These are phyloP conservation scores for Coptodon bakossiorum DNA, from an alignment of 2,113 vertebrate genomes.

Conservation along the genomic window DNA sequence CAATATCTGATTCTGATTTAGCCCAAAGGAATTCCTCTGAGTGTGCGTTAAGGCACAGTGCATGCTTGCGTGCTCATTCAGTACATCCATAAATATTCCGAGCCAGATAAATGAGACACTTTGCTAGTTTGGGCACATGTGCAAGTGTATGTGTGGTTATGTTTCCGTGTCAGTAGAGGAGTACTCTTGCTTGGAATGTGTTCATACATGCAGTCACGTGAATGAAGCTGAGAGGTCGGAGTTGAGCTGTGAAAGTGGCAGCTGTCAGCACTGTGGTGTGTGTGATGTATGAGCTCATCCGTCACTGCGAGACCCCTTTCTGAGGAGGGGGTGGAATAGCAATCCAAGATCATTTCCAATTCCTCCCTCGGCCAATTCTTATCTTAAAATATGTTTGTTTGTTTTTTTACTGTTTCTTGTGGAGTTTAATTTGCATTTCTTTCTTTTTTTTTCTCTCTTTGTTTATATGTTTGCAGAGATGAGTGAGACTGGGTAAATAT, in stretches of 20 bases:
- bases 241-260: constrained; percentile 57
- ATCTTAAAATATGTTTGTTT: neutral
- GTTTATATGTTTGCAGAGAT: constrained; percentile 10
- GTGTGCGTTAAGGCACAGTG: neutral
- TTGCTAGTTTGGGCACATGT: neutral
- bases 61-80: neutral
- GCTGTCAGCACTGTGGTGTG: constrained; percentile 59
- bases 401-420: neutral
- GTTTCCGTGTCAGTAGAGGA: constrained; percentile 8
- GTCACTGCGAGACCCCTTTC: constrained; percentile 22
- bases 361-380: neutral
- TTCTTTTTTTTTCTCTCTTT: neutral
- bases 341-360: constrained; percentile 38
- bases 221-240: constrained; percentile 48
- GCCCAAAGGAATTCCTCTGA: neutral
- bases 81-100: neutral
- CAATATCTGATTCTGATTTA: neutral
- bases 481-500: constrained; percentile 1
- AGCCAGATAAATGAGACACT: neutral
- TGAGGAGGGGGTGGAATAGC: constrained; percentile 17
- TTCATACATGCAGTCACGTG: constrained; percentile 35
- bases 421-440: neutral
- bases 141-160: neutral
- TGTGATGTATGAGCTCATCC: constrained; percentile 66
- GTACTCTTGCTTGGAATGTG: neutral